Conservation (phyloP, 2,888 invertebrate species). For the Bugulina stolonifera region DNA sequence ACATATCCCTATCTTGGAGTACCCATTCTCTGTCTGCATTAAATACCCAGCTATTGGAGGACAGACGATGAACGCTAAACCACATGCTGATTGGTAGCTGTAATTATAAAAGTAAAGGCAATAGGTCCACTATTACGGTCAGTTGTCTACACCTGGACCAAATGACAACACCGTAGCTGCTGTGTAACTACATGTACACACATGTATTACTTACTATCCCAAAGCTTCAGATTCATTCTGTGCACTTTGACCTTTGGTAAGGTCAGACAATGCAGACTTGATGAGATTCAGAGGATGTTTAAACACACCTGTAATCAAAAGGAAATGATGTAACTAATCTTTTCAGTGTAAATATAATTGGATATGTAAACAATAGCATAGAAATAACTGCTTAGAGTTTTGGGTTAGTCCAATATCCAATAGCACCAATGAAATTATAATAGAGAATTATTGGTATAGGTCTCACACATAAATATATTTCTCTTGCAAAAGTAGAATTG, state of each 20-base stretch:
- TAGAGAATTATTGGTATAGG: no score
- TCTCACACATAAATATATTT: no score
- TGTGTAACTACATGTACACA: no score
- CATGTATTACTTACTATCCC: conserved; percentile 17
- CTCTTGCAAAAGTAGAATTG: no score
- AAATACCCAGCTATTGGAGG: conserved; percentile 13
- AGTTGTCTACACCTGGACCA: background rate
- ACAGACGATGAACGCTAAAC: conserved; percentile 14
- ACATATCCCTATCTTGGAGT: conserved; percentile 2
- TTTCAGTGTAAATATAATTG: no score
- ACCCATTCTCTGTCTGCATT: conserved; percentile 6
- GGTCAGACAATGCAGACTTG: conserved; percentile 17
- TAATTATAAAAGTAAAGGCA: no score
- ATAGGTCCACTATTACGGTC: no score
- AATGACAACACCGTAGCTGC: background rate
- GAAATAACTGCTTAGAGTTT: no score
- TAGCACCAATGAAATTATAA: no score
- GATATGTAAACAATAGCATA: no score
- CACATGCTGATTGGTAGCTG: conserved; percentile 20
- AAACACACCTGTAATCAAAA: background rate
- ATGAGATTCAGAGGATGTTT: conserved; percentile 14
- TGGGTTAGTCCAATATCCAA: no score
- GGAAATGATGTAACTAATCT: background rate
- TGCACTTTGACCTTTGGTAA: conserved; percentile 14
- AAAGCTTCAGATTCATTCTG: background rate